These are phyloP conservation scores for Halichoerus grypus DNA, from an alignment of 2,113 vertebrate genomes.

Conservation along the genomic window DNA sequence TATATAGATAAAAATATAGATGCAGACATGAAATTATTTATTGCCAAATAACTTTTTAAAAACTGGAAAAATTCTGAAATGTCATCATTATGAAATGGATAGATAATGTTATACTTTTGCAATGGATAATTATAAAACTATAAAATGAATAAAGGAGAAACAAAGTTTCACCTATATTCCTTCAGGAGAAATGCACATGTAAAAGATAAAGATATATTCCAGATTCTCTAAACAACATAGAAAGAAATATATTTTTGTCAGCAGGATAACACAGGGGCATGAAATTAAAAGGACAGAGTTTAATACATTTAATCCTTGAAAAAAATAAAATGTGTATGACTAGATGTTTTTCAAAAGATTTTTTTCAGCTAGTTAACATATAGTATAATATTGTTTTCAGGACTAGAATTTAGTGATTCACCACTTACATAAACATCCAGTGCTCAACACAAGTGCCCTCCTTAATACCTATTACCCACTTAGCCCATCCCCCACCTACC, in stretches of 20 bases:
- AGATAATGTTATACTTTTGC: not conserved
- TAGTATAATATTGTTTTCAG: too few relatives aligned
- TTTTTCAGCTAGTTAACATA: too few relatives aligned
- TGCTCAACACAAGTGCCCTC: too few relatives aligned
- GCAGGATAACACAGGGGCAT: not conserved
- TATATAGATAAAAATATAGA: not conserved
- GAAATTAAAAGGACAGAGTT: not conserved
- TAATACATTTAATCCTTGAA: not conserved
- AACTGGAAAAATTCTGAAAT: not conserved
- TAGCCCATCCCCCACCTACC: too few relatives aligned
- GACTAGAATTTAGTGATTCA: too few relatives aligned
- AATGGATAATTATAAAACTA: not conserved
- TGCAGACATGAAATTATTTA: not conserved
- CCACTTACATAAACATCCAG: too few relatives aligned
- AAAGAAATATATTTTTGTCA: not conserved
- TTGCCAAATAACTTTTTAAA: not conserved
- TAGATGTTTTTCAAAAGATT: not conserved
- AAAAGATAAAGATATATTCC: not conserved
- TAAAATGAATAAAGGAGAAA: not conserved
- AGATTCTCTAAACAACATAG: not conserved
- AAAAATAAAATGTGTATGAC: not conserved
- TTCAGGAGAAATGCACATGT: not conserved
- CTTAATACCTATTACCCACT: too few relatives aligned
- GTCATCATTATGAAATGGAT: not conserved
- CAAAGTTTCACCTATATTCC: not conserved